A percentile compares a stretch with the other conserved stretches of the same genome.
phyloP scores from a whole-genome alignment of 2,888 invertebrate species.

The Timema cristinae region DNA sequence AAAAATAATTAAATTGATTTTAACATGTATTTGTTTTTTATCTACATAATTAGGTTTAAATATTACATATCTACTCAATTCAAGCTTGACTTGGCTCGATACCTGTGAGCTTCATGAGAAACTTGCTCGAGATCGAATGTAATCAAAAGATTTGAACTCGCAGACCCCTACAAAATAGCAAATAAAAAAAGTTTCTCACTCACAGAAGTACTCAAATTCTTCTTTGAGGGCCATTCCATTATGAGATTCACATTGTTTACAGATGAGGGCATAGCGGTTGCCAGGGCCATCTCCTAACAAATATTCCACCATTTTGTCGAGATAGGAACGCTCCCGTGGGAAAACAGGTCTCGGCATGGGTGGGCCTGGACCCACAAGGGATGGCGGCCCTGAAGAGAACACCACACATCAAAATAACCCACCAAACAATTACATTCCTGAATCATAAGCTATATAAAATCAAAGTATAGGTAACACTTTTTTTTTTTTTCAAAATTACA shows the following conservation, averaged over 20 bases:
- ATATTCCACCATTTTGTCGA: conserved; percentile 91
- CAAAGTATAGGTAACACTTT: no score
- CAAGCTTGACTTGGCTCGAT: no score
- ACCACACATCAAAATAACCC: background rate
- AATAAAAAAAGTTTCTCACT: conserved; percentile 28
- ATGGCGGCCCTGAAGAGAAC: conserved; percentile 12
- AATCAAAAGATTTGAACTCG: no score
- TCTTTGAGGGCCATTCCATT: conserved; percentile 83
- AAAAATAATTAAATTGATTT: no score
- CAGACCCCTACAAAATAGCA: no score
- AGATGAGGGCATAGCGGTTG: conserved; percentile 93
- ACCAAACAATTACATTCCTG: background rate
- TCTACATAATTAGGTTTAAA: no score
- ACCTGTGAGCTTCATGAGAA: no score
- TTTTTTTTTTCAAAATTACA: no score
- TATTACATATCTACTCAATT: no score
- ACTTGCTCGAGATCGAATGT: no score
- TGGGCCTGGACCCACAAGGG: conserved; percentile 40
- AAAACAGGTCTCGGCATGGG: conserved; percentile 67
- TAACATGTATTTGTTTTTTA: no score
- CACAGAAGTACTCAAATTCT: conserved; percentile 63
- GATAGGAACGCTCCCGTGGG: conserved; percentile 67
- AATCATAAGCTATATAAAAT: no score
- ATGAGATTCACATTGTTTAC: conserved; percentile 82
- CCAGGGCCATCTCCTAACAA: conserved; percentile 93